phyloP scores from a whole-genome alignment of 1,140 invertebrate species.

The Pentalonia nigronervosa region DNA sequence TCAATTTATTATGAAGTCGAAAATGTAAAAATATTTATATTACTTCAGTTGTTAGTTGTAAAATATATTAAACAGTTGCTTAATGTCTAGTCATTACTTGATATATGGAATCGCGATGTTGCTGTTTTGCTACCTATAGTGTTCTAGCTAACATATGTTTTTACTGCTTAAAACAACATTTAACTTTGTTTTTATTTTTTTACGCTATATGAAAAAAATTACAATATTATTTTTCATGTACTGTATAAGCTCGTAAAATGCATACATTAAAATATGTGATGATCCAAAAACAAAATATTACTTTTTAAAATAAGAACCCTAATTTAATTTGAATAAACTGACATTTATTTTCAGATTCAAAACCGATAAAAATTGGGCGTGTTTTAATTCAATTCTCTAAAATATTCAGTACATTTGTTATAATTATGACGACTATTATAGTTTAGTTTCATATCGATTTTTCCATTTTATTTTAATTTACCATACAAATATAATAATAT shows the following conservation, averaged over 20 bases:
- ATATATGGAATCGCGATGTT: neutral
- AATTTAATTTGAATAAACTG: neutral
- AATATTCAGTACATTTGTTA: neutral
- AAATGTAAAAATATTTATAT: neutral
- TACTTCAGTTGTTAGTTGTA: neutral
- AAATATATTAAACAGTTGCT: neutral
- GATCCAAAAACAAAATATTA: neutral
- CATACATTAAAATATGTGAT: neutral
- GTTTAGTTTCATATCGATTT: neutral
- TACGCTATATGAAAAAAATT: neutral
- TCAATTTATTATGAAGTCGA: neutral
- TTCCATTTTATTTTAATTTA: neutral
- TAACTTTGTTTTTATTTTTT: neutral
- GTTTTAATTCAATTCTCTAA: conserved; percentile 7
- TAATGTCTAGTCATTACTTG: neutral
- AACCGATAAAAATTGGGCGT: neutral
- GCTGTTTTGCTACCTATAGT: neutral
- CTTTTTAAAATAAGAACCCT: neutral
- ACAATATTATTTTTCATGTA: neutral
- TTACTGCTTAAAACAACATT: conserved; percentile 8
- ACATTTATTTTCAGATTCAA: neutral
- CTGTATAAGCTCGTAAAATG: neutral
- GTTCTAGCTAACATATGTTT: neutral
- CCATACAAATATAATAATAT: neutral
- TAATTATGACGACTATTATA: neutral